These are phyloP conservation scores for Luffia ferchaultella DNA, from an alignment of 2,888 invertebrate species.

Conservation along the genomic window DNA sequence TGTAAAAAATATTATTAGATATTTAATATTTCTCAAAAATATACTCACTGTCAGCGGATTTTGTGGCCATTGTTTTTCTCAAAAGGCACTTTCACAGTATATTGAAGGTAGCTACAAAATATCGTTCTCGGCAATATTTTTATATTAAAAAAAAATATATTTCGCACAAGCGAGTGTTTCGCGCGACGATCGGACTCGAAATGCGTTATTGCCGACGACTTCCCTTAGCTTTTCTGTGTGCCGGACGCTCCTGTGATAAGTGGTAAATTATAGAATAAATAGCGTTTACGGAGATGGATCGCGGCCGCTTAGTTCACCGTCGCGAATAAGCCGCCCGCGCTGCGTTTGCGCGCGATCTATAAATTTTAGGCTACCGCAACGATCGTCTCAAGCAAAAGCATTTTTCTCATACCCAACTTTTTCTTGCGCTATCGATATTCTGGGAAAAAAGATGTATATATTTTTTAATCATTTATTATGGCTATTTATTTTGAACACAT, in stretches of 20 bases:
- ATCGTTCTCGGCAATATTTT: no score
- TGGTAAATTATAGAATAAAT: conserved; percentile 36
- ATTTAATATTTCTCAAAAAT: no score
- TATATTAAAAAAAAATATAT: conserved; percentile 18
- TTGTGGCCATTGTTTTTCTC: conserved; percentile 31
- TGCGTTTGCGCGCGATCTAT: no score
- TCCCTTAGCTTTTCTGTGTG: conserved; percentile 27
- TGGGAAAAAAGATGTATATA: no score
- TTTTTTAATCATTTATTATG: no score
- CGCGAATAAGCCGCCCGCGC: conserved; percentile 8
- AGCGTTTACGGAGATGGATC: conserved; percentile 27
- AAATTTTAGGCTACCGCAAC: no score
- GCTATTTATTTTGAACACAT: no score
- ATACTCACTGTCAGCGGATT: conserved; percentile 33
- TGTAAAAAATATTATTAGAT: no score
- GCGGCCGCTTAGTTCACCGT: conserved; percentile 12
- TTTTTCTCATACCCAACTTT: no score
- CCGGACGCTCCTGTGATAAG: conserved; percentile 26
- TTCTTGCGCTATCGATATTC: no score
- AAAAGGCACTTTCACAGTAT: conserved; percentile 17
- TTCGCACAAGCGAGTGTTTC: conserved; percentile 31
- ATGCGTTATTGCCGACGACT: conserved; percentile 29
- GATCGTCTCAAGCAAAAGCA: no score
- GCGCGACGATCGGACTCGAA: conserved; percentile 34
- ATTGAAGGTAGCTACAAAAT: conserved; percentile 4